Percentiles rank a stretch among this genome's conserved stretches.
Evolutionary conservation across 2,113 vertebrate species (phyloP).

Genomic region (Scomber colias): DNA sequence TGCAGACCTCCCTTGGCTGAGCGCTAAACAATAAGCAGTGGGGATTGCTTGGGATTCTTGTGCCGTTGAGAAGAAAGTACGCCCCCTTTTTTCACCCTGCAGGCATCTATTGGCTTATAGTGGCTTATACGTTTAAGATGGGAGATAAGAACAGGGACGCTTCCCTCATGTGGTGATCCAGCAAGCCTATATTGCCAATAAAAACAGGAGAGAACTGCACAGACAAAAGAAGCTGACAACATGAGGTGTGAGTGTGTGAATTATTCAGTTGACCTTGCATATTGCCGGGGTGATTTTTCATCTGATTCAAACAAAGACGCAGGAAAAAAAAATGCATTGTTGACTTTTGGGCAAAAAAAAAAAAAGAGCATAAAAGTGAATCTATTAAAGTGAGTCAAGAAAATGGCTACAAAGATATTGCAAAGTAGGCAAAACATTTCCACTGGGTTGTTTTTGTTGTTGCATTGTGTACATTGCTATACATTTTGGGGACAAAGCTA

Average conservation of each 20-base stretch:
- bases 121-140: conserved; percentile 71
- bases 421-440: conserved; percentile 24
- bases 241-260: conserved; percentile 28
- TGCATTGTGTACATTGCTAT: neutral
- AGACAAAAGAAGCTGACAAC: conserved; percentile 56
- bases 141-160: conserved; percentile 57
- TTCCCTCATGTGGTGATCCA: conserved; percentile 46
- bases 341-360: conserved; percentile 2
- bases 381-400: neutral
- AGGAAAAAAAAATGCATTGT: neutral
- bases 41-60: conserved; percentile 57
- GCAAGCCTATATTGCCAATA: conserved; percentile 56
- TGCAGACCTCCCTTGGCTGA: conserved; percentile 49
- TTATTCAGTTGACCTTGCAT: conserved; percentile 62
- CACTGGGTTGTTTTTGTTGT: conserved; percentile 33
- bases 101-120: conserved; percentile 67
- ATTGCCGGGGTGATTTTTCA: conserved; percentile 20
- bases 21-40: conserved; percentile 71
- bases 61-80: conserved; percentile 52
- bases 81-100: conserved; percentile 44
- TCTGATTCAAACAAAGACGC: conserved; percentile 43
- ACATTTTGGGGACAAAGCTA: conserved; percentile 1
- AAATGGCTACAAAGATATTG: neutral
- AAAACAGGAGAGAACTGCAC: conserved; percentile 26
- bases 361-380: neutral